Evolutionary conservation across 53 echinoderm and acorn worm species (phyloP).

Genomic region (Hippasteria phrygiana): DNA sequence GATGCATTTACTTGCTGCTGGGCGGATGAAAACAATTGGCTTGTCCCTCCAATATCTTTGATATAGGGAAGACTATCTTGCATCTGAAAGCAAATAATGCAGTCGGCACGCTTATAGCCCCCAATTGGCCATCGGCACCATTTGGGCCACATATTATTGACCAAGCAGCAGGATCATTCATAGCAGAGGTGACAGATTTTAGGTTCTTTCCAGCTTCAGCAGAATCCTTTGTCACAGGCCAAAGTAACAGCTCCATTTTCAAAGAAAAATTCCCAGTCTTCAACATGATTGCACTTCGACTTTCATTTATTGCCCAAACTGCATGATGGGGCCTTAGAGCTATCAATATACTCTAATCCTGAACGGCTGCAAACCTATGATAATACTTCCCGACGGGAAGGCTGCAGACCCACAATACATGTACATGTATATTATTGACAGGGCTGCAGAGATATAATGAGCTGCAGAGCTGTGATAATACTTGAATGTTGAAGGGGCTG

Average conservation of each 20-base stretch:
- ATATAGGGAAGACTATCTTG: slow-evolving; percentile 7
- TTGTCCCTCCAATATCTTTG: slow-evolving; percentile 30
- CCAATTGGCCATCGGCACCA: slow-evolving; percentile 36
- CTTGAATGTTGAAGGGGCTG: background rate
- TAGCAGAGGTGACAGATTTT: background rate
- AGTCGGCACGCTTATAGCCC: slow-evolving; percentile 3
- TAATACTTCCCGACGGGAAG: background rate
- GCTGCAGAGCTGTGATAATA: slow-evolving; percentile 31
- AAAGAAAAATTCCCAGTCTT: background rate
- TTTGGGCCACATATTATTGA: slow-evolving; percentile 8
- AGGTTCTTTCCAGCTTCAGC: background rate
- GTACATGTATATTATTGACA: background rate
- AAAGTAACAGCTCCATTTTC: background rate
- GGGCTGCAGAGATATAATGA: background rate
- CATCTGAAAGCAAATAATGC: slow-evolving; percentile 8
- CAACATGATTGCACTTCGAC: background rate
- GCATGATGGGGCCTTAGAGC: background rate
- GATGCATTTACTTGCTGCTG: slow-evolving; percentile 41
- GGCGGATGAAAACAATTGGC: slow-evolving; percentile 40
- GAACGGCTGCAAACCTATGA: too few species aligned
- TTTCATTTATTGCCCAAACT: background rate
- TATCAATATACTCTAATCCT: background rate
- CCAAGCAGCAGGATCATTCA: background rate
- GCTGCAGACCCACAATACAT: background rate
- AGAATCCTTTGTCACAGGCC: background rate